Evolutionary conservation across 2,797 vertebrate genomes (phyloP).

Genomic region (Varecia variegata): DNA sequence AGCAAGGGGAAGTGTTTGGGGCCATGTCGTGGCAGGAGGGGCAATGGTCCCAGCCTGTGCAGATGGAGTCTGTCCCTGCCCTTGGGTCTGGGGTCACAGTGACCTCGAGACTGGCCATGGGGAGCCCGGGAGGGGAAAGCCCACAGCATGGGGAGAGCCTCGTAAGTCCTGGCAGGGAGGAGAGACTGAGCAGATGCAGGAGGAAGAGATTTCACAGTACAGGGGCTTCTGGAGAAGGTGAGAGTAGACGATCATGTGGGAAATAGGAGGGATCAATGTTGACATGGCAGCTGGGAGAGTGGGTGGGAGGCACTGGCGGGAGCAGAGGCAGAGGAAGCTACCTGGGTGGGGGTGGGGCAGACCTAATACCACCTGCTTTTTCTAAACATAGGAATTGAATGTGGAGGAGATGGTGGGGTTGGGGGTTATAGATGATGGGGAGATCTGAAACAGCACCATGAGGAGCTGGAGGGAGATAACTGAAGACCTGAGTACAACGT

Average conservation of each 20-base stretch:
- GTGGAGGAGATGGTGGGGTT: not conserved
- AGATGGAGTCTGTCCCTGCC: not conserved
- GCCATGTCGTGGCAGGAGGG: not conserved
- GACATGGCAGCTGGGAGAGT: not conserved
- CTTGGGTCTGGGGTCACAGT: not conserved
- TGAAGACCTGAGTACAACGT: not conserved
- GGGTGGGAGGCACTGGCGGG: no score
- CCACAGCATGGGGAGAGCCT: accelerated
- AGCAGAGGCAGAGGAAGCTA: not conserved
- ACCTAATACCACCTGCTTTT: not conserved
- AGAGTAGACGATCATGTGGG: not conserved
- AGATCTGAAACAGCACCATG: not conserved
- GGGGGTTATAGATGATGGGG: accelerated
- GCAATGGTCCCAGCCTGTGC: not conserved
- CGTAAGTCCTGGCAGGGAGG: not conserved
- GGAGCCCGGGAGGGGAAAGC: not conserved
- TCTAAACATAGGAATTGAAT: not conserved
- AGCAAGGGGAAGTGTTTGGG: not conserved
- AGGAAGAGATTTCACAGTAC: not conserved
- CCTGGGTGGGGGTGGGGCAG: not conserved
- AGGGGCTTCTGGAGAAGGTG: not conserved
- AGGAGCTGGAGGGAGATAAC: not conserved
- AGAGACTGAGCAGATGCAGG: not conserved
- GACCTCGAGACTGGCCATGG: not conserved
- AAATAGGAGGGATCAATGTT: not conserved